phyloP scores from a whole-genome alignment of 2,888 invertebrate genomes.

The Leptura quadrifasciata region DNA sequence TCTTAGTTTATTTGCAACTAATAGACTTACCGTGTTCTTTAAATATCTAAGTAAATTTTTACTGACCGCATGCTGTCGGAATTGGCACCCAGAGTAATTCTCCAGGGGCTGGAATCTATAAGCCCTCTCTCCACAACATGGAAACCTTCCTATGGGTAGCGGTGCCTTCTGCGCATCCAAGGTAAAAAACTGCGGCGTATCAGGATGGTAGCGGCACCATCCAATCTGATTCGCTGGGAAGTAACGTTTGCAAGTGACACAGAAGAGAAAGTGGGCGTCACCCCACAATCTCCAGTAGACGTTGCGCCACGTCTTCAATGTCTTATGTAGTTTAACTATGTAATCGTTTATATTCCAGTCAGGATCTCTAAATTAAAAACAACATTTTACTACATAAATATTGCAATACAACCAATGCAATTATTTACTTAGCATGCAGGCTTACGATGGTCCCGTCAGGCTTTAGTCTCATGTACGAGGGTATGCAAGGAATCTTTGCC shows the following conservation, averaged over 20 bases:
- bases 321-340: slow-evolving; percentile 84
- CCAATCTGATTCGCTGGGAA: slow-evolving; percentile 87
- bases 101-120: slow-evolving; percentile 85
- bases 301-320: slow-evolving; percentile 88
- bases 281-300: slow-evolving; percentile 97
- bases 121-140: slow-evolving; percentile 92
- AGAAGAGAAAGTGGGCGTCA: slow-evolving; percentile 90
- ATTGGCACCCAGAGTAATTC: slow-evolving; percentile 81
- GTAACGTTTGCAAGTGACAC: slow-evolving; percentile 85
- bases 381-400: neutral
- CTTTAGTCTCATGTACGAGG: slow-evolving; percentile 84
- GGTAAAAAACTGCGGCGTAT: slow-evolving; percentile 84
- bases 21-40: too few species aligned
- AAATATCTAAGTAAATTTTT: slow-evolving; percentile 61
- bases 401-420: neutral
- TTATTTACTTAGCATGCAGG: slow-evolving; percentile 77
- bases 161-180: slow-evolving; percentile 80
- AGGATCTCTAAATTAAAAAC: slow-evolving; percentile 77
- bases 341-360: slow-evolving; percentile 90
- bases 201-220: slow-evolving; percentile 90
- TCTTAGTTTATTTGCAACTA: too few species aligned
- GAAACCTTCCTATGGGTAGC: slow-evolving; percentile 83
- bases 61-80: slow-evolving; percentile 82
- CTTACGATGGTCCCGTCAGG: slow-evolving; percentile 84
- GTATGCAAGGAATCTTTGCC: slow-evolving; percentile 83